Percentiles rank a stretch among this genome's conserved stretches.
These are phyloP conservation scores for Crypturellus undulatus DNA, from an alignment of 2,113 vertebrate species.

Conservation along the genomic window DNA sequence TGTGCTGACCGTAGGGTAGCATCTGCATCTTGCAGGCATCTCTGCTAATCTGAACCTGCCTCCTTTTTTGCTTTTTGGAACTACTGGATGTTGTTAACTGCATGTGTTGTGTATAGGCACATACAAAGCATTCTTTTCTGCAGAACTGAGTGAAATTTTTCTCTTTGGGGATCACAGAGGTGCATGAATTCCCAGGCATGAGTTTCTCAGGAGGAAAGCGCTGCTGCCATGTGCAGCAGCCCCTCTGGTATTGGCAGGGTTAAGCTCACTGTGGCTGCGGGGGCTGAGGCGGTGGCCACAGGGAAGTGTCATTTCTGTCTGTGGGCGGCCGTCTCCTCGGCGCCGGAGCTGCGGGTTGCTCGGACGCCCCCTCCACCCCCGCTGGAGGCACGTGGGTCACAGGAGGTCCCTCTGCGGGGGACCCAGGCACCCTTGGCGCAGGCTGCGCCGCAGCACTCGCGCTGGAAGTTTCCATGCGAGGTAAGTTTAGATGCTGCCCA, in stretches of 20 bases:
- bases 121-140: background rate
- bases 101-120: accelerated
- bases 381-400: background rate
- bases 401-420: background rate
- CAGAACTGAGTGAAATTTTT: background rate
- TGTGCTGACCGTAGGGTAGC: background rate
- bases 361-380: background rate
- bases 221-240: background rate
- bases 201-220: accelerated
- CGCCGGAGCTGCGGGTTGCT: background rate
- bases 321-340: background rate
- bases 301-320: background rate
- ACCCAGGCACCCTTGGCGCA: no score
- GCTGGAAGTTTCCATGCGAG: constrained; percentile 55
- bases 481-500: constrained; percentile 1
- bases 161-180: background rate
- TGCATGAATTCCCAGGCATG: background rate
- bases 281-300: background rate
- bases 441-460: no score
- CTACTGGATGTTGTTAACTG: background rate
- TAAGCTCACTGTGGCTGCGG: background rate
- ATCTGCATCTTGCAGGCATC: background rate
- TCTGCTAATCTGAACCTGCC: background rate
- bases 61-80: background rate
- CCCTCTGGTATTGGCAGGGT: background rate